These are phyloP conservation scores for Peromyscus attwateri DNA, from an alignment of 2,797 vertebrate species.

Conservation along the genomic window DNA sequence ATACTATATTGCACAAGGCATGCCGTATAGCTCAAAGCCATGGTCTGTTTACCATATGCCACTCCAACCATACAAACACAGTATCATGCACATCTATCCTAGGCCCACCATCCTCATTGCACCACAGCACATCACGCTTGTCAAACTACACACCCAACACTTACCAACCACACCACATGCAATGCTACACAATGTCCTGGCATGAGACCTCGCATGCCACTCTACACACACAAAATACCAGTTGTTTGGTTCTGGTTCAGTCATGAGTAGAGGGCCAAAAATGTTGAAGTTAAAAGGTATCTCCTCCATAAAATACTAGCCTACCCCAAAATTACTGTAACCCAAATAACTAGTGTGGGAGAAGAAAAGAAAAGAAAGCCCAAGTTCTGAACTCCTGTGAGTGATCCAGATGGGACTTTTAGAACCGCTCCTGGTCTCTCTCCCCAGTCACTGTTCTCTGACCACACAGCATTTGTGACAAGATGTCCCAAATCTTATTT, in stretches of 20 bases:
- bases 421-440: not conserved
- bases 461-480: not conserved
- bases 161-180: not conserved
- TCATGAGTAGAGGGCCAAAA: not conserved
- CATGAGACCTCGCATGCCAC: not conserved
- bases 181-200: not conserved
- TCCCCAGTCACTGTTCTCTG: not conserved
- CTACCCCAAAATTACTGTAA: constrained; percentile 40
- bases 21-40: not conserved
- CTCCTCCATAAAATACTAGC: not conserved
- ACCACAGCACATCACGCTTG: not conserved
- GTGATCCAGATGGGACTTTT: constrained; percentile 4
- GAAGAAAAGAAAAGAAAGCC: not conserved
- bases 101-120: not conserved
- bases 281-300: not conserved
- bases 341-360: not conserved
- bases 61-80: not conserved
- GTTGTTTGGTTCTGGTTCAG: not conserved
- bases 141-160: not conserved
- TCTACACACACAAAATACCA: constrained; percentile 1
- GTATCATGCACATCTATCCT: too few species aligned
- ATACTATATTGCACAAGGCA: not conserved
- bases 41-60: not conserved
- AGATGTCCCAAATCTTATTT: not conserved
- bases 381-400: not conserved